phyloP scores from a whole-genome alignment of 2,113 vertebrate species.

The Proteles cristata region DNA sequence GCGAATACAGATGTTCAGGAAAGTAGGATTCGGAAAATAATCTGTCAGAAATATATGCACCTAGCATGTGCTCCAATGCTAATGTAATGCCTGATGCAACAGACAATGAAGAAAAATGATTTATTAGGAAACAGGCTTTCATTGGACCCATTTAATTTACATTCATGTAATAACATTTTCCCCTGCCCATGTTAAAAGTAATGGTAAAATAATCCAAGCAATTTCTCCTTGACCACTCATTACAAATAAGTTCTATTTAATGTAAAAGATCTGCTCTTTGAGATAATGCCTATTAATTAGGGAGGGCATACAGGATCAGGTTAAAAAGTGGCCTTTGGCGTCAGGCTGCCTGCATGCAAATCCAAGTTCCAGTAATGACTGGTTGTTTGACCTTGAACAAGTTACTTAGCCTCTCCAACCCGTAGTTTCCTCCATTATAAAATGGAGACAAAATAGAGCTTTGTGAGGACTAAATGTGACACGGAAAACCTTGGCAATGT shows the following conservation, averaged over 20 bases:
- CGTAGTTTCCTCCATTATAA: not conserved
- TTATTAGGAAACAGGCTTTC: not conserved
- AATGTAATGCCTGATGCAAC: not conserved
- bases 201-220: not conserved
- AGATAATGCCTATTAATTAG: not conserved
- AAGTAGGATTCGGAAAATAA: conserved; percentile 32
- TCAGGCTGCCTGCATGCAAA: not conserved
- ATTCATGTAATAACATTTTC: not conserved
- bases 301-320: not conserved
- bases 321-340: not conserved
- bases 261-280: not conserved
- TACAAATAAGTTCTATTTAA: conserved; percentile 10
- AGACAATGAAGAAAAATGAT: not conserved
- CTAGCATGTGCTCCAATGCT: not conserved
- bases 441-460: not conserved
- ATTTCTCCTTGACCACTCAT: not conserved
- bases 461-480: not conserved
- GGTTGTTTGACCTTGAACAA: not conserved
- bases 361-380: not conserved
- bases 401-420: not conserved
- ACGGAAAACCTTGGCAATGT: not conserved
- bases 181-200: not conserved
- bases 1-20: not conserved
- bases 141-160: not conserved
- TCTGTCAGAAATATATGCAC: not conserved